A percentile compares a stretch with the other conserved stretches of the same genome.
Evolutionary conservation across 1,140 invertebrate species (phyloP).

Genomic region (Drosophila yakuba): DNA sequence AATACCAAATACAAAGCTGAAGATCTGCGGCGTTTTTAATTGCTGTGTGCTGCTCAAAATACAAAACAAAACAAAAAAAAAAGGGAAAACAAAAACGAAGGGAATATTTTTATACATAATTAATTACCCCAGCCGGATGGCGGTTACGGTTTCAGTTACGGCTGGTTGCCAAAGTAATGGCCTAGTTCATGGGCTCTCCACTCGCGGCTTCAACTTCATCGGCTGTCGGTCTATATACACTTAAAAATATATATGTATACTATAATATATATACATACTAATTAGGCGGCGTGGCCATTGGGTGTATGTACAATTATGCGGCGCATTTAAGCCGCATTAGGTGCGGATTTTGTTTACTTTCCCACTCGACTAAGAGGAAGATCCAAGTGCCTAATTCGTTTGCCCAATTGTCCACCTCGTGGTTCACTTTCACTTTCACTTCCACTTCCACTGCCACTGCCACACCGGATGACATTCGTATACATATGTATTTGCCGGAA

Average conservation of each 20-base stretch:
- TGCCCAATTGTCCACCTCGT: background rate
- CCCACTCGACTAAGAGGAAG: constrained; percentile 37
- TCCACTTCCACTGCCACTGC: too few species aligned
- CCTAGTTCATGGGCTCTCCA: constrained; percentile 30
- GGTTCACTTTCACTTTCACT: background rate
- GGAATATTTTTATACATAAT: constrained; percentile 70
- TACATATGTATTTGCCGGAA: background rate
- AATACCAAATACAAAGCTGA: constrained; percentile 27
- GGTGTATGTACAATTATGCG: constrained; percentile 27
- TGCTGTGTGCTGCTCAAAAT: constrained; percentile 9
- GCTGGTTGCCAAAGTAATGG: constrained; percentile 10
- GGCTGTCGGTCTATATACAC: constrained; percentile 11
- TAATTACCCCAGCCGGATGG: constrained; percentile 54
- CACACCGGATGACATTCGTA: background rate
- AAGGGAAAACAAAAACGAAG: background rate
- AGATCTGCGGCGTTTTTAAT: constrained; percentile 49
- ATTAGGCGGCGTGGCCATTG: constrained; percentile 10
- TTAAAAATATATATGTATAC: background rate
- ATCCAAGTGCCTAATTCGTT: constrained; percentile 69
- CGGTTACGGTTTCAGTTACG: background rate
- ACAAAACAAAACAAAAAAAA: background rate
- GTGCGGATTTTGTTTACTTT: constrained; percentile 73
- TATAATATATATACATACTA: constrained; percentile 36
- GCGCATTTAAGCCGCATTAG: constrained; percentile 71
- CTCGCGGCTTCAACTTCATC: constrained; percentile 17